Percentiles rank a stretch among this genome's conserved stretches.
These are phyloP conservation scores for Drosophila guanche DNA, from an alignment of 1,140 invertebrate genomes.

Conservation along the genomic window DNA sequence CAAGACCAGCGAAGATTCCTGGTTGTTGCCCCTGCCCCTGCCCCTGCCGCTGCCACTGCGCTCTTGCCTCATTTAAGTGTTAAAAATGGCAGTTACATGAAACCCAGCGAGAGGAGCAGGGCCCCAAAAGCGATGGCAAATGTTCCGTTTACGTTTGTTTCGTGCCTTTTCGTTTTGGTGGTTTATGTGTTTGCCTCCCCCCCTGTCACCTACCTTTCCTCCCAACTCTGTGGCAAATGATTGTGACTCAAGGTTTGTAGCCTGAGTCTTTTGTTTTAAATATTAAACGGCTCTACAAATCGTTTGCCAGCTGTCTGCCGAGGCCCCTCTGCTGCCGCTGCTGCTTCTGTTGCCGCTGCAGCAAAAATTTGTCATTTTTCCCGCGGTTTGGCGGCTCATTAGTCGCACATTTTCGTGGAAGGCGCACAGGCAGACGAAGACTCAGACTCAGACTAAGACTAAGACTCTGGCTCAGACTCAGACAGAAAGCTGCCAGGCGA, in stretches of 20 bases:
- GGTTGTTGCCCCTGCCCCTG: slow-evolving; percentile 5
- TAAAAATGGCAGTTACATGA: slow-evolving; percentile 81
- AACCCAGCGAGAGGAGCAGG: slow-evolving; percentile 27
- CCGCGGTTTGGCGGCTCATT: slow-evolving; percentile 79
- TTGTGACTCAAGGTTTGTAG: slow-evolving; percentile 53
- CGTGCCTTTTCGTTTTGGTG: slow-evolving; percentile 27
- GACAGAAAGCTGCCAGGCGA: slow-evolving; percentile 79
- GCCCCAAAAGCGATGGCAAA: slow-evolving; percentile 43
- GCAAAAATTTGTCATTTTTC: slow-evolving; percentile 79
- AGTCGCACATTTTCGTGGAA: slow-evolving; percentile 81
- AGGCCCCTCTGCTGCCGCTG: not conserved
- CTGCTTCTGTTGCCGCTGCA: slow-evolving; percentile 30
- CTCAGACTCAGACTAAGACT: no score
- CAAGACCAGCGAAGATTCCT: slow-evolving; percentile 26
- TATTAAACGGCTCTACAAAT: slow-evolving; percentile 78
- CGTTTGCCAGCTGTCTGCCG: slow-evolving; percentile 50
- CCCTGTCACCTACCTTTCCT: no score
- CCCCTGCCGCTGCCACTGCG: slow-evolving; percentile 3
- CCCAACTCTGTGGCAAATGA: slow-evolving; percentile 31
- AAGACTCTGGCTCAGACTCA: slow-evolving; percentile 16
- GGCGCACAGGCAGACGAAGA: slow-evolving; percentile 6
- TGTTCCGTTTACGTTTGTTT: slow-evolving; percentile 77
- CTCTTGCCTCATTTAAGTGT: slow-evolving; percentile 73
- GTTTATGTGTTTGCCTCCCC: slow-evolving; percentile 46
- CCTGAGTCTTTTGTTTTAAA: slow-evolving; percentile 78